These are phyloP conservation scores for Chloroceryle amazona DNA, from an alignment of 2,797 vertebrate genomes.

Conservation along the genomic window DNA sequence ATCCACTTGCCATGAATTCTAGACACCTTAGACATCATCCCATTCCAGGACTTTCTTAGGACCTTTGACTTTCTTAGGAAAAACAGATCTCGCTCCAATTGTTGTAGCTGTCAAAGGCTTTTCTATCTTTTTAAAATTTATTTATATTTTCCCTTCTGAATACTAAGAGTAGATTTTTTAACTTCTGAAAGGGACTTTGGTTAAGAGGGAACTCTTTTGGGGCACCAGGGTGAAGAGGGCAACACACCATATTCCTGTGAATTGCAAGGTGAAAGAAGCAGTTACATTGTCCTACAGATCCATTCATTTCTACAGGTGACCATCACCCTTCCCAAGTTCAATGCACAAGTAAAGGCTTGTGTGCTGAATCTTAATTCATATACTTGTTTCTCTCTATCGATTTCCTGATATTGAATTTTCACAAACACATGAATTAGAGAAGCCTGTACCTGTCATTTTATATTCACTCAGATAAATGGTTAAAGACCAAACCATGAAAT, in stretches of 20 bases:
- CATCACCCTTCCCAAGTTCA: background rate
- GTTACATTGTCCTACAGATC: background rate
- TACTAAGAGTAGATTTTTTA: background rate
- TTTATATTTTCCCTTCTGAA: too few species aligned
- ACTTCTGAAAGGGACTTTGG: background rate
- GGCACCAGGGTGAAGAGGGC: background rate
- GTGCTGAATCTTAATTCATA: slow-evolving; percentile 31
- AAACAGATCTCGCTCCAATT: background rate
- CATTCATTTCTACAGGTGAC: slow-evolving; percentile 14
- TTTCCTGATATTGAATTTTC: slow-evolving; percentile 44
- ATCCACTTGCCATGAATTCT: background rate
- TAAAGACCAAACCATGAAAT: slow-evolving; percentile 18
- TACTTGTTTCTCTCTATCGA: background rate
- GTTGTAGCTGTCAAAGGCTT: background rate
- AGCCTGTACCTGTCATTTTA: background rate
- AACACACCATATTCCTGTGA: accelerated
- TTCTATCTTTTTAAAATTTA: background rate
- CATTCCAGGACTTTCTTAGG: background rate
- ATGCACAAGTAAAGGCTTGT: background rate
- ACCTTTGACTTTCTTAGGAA: background rate
- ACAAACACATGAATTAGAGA: slow-evolving; percentile 9
- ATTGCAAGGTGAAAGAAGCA: background rate
- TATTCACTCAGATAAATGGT: background rate
- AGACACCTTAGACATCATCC: background rate
- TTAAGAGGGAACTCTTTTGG: too few species aligned